These are phyloP conservation scores for Stramonita haemastoma DNA, from an alignment of 2,888 invertebrate genomes.

Conservation along the genomic window DNA sequence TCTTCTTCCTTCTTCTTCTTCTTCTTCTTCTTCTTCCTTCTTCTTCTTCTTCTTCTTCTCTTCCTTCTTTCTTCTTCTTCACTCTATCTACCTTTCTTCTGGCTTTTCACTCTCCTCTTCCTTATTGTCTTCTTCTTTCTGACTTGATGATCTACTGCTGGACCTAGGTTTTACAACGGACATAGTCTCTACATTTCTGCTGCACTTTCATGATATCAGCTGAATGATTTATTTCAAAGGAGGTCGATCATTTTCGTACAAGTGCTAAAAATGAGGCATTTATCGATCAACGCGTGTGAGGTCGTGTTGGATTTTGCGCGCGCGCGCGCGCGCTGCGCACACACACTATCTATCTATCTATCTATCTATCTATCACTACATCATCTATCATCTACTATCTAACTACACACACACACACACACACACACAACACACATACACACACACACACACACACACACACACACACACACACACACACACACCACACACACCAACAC, in stretches of 20 bases:
- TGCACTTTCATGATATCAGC: too few relatives aligned
- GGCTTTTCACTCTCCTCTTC: not conserved
- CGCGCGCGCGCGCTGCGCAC: too few relatives aligned
- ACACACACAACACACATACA: not conserved
- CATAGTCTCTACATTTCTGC: too few relatives aligned
- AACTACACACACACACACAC: not conserved
- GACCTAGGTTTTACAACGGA: too few relatives aligned
- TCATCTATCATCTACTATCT: not conserved
- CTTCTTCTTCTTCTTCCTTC: not conserved
- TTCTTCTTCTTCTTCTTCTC: not conserved
- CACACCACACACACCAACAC: not conserved
- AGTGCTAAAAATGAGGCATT: too few relatives aligned
- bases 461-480: constrained; percentile 5
- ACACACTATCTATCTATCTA: not conserved
- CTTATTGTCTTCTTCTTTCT: not conserved
- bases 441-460: not conserved
- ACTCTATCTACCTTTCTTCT: not conserved
- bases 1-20: not conserved
- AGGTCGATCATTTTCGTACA: too few relatives aligned
- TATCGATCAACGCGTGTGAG: too few relatives aligned
- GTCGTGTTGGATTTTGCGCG: too few relatives aligned
- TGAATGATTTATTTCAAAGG: too few relatives aligned
- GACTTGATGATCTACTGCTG: too few relatives aligned
- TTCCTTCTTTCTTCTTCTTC: not conserved
- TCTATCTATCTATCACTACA: not conserved